Base-by-base conservation (phyloP, 2,888 invertebrate genomes). In the Lepetodrilus schrolli region DNA sequence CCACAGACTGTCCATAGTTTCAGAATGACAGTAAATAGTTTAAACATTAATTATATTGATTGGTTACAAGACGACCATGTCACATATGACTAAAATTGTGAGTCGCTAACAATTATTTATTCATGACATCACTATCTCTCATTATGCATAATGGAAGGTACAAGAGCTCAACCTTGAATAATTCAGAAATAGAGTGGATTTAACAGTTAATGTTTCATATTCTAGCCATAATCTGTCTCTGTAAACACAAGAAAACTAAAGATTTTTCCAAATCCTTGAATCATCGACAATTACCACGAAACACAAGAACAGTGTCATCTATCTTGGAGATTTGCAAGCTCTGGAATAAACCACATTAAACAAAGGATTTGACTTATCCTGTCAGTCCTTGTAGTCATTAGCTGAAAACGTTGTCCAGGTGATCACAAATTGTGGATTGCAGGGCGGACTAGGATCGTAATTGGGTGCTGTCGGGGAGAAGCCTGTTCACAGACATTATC, bases 351-450 rank as follows among this genome's bases (percentile, higher is more conserved):
- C 30, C 58, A 26, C 58, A 58, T 58, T 58, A 58, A 58, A 58
- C 58, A 58, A 58, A 58, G 58, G 58, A 30, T 58, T 58, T 58
- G 58, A 58, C 58, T 58, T 58, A 58, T 58, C 58, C 58, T 58
- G 58, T 58, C 58, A 58, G 5, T 23, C 34, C 58, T 58, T n/a
- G 30, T 58, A 58, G 58, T 30, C 58, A 58, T 58, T 58, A 58
- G 58, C 58, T 30, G 58, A 58, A 58, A 58, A 58, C 30, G 34
- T 58, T 58, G 58, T 58, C 58, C 58, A 58, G 58, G 58, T 58
- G 58, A 58, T 58, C 30, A 58, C 58, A 58, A 58, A 58, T 58
- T 58, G 58, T 58, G 58, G 58, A 58, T 58, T 58, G 26, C 17
- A n/a, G 26, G 17, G 34, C 58, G 58, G 58, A 58, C 34, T 26